Evolutionary conservation across 2,113 vertebrate species (phyloP).

Genomic region (Saccopteryx leptura): DNA sequence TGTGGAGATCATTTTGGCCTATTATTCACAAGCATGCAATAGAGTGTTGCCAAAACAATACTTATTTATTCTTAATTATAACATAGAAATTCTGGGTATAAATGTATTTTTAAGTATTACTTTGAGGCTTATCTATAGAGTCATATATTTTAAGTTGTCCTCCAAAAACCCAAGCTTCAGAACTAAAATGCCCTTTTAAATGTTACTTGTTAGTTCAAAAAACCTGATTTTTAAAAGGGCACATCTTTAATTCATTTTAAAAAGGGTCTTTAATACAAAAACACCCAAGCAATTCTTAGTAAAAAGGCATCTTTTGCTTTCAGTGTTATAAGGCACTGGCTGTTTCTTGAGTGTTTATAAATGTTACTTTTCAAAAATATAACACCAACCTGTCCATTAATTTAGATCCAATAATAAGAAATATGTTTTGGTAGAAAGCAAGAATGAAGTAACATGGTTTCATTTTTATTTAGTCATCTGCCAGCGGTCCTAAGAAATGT

Average conservation of each 20-base stretch:
- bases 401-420: constrained; percentile 31
- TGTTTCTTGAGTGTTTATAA: background rate
- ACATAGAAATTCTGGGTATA: background rate
- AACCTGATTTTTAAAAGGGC: constrained; percentile 49
- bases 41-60: constrained; percentile 9
- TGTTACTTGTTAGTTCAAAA: constrained; percentile 32
- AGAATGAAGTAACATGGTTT: constrained; percentile 31
- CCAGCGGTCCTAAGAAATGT: background rate
- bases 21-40: background rate
- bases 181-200: constrained; percentile 43
- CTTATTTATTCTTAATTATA: constrained; percentile 9
- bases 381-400: constrained; percentile 33
- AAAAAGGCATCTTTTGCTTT: constrained; percentile 26
- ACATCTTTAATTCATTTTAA: background rate
- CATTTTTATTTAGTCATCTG: constrained; percentile 54
- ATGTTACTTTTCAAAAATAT: constrained; percentile 65
- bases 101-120: constrained; percentile 13
- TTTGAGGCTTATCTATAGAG: constrained; percentile 27
- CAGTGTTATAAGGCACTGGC: background rate
- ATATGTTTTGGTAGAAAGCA: constrained; percentile 57
- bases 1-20: background rate
- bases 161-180: constrained; percentile 2
- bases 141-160: constrained; percentile 23
- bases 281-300: background rate
- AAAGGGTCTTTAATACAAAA: constrained; percentile 4